These are phyloP conservation scores for Tetheella fluctuosa DNA, from an alignment of 2,888 invertebrate genomes.

Conservation along the genomic window DNA sequence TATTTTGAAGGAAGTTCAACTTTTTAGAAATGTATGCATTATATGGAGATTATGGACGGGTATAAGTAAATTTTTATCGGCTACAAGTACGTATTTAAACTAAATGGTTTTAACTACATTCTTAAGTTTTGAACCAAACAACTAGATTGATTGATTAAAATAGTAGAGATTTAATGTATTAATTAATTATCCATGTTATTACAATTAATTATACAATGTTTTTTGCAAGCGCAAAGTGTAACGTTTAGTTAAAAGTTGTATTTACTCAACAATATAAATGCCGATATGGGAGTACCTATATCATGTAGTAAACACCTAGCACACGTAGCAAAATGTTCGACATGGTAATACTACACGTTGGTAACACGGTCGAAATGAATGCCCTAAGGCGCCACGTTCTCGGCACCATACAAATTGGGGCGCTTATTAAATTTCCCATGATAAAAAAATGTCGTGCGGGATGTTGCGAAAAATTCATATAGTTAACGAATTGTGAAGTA, in stretches of 20 bases:
- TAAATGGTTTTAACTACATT: too few species aligned
- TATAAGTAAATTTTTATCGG: background rate
- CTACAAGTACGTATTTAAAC: too few species aligned
- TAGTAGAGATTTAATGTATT: too few species aligned
- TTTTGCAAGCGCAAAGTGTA: too few species aligned
- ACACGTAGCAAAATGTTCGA: background rate
- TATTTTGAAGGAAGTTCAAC: background rate
- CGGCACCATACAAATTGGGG: constrained; percentile 32
- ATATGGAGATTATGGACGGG: background rate
- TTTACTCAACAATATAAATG: background rate
- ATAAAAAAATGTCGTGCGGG: constrained; percentile 42
- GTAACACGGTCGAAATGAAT: constrained; percentile 21
- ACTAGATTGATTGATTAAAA: too few species aligned
- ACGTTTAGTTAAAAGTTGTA: background rate
- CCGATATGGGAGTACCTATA: background rate
- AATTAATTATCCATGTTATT: too few species aligned
- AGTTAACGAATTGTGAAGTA: constrained; percentile 13
- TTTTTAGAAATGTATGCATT: background rate
- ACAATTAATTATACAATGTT: too few species aligned
- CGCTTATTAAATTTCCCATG: constrained; percentile 48
- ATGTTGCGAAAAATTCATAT: constrained; percentile 28
- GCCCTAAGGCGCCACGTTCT: constrained; percentile 32
- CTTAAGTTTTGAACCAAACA: too few species aligned
- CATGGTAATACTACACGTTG: constrained; percentile 26
- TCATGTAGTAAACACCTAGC: background rate